Base-by-base conservation (phyloP, 2,113 vertebrate species). In the Chinchilla lanigera region DNA sequence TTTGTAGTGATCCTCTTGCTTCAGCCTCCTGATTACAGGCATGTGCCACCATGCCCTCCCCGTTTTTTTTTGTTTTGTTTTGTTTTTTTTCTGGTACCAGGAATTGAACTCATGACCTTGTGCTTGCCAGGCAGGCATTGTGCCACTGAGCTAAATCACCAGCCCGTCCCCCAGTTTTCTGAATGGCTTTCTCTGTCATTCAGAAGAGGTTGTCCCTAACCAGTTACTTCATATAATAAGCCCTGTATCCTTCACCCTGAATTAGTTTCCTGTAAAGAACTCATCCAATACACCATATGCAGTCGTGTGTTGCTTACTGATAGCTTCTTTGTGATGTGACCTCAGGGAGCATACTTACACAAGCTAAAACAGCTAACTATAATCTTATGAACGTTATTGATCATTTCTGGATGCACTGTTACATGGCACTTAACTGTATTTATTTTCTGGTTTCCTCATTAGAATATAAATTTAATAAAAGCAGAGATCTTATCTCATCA, bases 381-480 rank as follows among this genome's bases (percentile, higher is more conserved):
- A 30, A 58, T 35, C 33, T 50, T 71, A 22, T 12, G 33, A 63
- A 28, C 24, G 13, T 54, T 47, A 30, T 28, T 54, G 22, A 0
- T 38, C 38, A 24, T 28, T 63, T 30, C 52, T 63, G 33, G 11
- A 83, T 71, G 52, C 7, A 13, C 60, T 41, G 54, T 41, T 41
- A 9, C 30, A 26, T 30, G 58, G 41, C 44, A 38, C 28, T 17
- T 26, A 52, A 11, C 10, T 50, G n/a, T 33, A 33, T 88, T 90
- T 89, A 50, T 89, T 84, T 92, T 63, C 58, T 60, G 77, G 20
- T 11, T 92, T 78, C 61, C 65, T 77, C n/a, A 44, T 47, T 78
- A 86, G 75, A 80, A 80, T 91, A 10, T 30, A 84, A 61, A 81
- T 56, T 61, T 75, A 84, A 80, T 87, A 84, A 90, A 95, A 69